Conservation (phyloP, 2,113 vertebrate genomes). For the Coreoperca whiteheadi region DNA sequence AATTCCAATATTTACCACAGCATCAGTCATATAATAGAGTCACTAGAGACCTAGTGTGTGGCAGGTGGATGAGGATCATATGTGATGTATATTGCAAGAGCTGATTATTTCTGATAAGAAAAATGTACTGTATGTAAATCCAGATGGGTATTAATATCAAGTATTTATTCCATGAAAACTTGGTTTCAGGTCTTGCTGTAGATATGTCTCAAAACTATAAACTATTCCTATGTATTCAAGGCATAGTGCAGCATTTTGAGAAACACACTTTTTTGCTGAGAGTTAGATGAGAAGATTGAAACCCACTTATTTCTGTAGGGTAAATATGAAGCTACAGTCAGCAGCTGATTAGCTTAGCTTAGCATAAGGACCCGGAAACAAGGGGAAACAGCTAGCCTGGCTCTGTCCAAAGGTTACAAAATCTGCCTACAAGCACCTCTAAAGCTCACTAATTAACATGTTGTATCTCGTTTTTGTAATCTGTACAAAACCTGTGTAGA, state of each 20-base stretch:
- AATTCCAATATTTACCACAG: constrained; percentile 53
- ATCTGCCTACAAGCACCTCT: background rate
- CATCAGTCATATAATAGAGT: constrained; percentile 55
- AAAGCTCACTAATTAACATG: background rate
- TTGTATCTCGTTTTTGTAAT: background rate
- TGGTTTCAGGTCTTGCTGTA: background rate
- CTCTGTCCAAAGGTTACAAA: background rate
- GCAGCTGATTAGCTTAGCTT: background rate
- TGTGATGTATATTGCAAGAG: constrained; percentile 48
- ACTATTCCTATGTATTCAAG: background rate
- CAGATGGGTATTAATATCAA: constrained; percentile 20
- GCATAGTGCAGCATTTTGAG: background rate
- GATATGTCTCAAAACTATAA: too few species aligned
- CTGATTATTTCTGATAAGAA: constrained; percentile 35
- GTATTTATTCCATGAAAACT: constrained; percentile 1
- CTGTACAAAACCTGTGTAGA: too few species aligned
- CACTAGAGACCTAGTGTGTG: constrained; percentile 50
- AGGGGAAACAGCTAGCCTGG: background rate
- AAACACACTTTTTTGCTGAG: too few species aligned
- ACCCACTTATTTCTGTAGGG: too few species aligned
- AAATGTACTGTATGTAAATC: background rate
- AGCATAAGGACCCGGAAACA: background rate
- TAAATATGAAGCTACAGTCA: background rate
- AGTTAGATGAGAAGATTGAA: background rate
- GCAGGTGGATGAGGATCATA: constrained; percentile 50